Evolutionary conservation across 2,888 invertebrate species (phyloP), one percentile per base, ranked within the genome.

Genomic region (Aphidius colemani): DNA sequence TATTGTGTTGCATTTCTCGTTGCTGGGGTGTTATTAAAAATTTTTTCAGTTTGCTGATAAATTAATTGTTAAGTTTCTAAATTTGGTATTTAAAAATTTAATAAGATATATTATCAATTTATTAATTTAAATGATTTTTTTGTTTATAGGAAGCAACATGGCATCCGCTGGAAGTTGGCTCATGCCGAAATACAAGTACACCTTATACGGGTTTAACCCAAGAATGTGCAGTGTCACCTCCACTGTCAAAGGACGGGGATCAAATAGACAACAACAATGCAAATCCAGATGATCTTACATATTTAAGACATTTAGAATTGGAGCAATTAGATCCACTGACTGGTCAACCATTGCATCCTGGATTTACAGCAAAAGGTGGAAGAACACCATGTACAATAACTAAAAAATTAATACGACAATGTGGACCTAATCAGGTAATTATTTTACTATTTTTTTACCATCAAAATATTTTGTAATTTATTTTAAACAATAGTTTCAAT

Each of bases 381-480:
- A 86, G 93, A 64, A 94, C 94, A 1, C 94, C 94, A 0, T 94
- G 94, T 77, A 94, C 94, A 11, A 88, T 90, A 66, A 92, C 93
- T 53, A 90, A 91, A 77, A 85, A 86, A 82, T 85, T 84, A 62
- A 72, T 78, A 53, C 77, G 83, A 67, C 81, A 76, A 49, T 71
- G 72, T 44, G 70, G 74, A 2, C 71, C 66, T 55, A 80, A 78
- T 74, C 81, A 78, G 78, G 82, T 80, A 66, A 18, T 68, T 13
- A 13, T 13, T 13, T 13, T 13, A 13, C 13, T 1, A 13, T 13
- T 13, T 13, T 13, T 13, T 13, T 13, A 13, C 45, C 9, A 6
- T 13, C 13, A 13, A 13, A 13, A 13, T 13, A 13, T 13, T 13
- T 13, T 13, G 1, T 13, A 13, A 13, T 13, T 13, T 13, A 13